phyloP scores from a whole-genome alignment of 2,113 vertebrate species.

The Excalfactoria chinensis region DNA sequence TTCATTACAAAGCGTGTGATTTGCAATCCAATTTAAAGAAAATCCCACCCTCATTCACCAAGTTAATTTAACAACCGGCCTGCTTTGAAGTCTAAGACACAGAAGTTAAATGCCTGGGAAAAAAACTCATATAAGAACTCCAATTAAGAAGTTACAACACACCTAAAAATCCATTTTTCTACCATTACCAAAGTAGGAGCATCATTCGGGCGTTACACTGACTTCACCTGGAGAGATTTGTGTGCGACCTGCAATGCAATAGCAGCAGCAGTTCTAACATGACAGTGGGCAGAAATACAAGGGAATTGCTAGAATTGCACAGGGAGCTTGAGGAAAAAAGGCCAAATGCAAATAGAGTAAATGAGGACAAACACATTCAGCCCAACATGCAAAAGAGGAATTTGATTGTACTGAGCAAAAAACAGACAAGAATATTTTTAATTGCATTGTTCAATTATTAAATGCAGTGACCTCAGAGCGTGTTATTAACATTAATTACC shows the following conservation, averaged over 20 bases:
- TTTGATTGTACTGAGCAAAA: neutral
- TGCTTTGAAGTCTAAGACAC: slow-evolving; percentile 33
- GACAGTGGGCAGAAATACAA: neutral
- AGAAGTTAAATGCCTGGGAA: neutral
- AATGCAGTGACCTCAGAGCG: neutral
- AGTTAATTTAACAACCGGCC: slow-evolving; percentile 36
- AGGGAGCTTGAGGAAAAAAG: neutral
- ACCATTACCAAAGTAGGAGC: neutral
- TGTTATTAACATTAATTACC: neutral
- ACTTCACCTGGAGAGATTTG: neutral
- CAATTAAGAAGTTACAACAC: neutral
- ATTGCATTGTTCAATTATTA: neutral
- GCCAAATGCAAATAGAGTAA: neutral
- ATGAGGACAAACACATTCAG: neutral
- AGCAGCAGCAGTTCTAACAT: neutral
- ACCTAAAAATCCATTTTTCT: neutral
- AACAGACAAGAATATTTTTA: neutral
- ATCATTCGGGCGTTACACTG: neutral
- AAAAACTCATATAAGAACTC: neutral
- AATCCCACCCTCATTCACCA: slow-evolving; percentile 16
- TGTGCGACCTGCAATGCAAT: neutral
- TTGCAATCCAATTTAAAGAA: slow-evolving; percentile 43
- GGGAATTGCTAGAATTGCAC: neutral
- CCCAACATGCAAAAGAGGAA: neutral
- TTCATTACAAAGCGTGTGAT: slow-evolving; percentile 21